Evolutionary conservation across 1,140 invertebrate species (phyloP).

Genomic region (Centruroides vittatus): DNA sequence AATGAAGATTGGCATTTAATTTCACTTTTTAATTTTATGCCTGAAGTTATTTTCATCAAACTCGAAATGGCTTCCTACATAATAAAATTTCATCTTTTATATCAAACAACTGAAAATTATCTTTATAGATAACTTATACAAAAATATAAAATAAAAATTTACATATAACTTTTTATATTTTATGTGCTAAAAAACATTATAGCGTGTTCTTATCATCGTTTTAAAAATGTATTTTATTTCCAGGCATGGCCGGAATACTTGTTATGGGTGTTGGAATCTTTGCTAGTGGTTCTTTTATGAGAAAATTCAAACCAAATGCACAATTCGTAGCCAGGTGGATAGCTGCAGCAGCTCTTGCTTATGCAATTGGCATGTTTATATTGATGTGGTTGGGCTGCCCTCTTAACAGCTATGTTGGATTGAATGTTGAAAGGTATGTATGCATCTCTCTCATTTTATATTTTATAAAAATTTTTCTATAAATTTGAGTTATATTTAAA

Average conservation of each 20-base stretch:
- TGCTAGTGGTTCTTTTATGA: slow-evolving; percentile 67
- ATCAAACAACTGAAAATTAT: too few relatives aligned
- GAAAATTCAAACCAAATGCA: slow-evolving; percentile 65
- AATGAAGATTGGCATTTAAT: too few relatives aligned
- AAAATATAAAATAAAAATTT: too few relatives aligned
- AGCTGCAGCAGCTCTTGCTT: slow-evolving; percentile 69
- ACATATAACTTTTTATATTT: too few relatives aligned
- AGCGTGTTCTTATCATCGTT: background rate
- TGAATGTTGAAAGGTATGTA: slow-evolving; percentile 29
- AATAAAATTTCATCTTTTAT: too few relatives aligned
- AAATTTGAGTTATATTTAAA: background rate
- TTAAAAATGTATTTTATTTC: slow-evolving; percentile 16
- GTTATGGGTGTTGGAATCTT: slow-evolving; percentile 84
- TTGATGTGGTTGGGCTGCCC: slow-evolving; percentile 80
- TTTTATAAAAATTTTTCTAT: background rate
- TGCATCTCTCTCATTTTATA: background rate
- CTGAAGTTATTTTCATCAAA: too few relatives aligned
- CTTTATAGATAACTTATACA: too few relatives aligned
- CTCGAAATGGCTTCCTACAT: too few relatives aligned
- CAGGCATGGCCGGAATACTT: slow-evolving; percentile 75
- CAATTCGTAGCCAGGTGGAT: slow-evolving; percentile 79
- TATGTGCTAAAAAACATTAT: too few relatives aligned
- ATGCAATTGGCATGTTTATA: slow-evolving; percentile 69
- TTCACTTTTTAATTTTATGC: too few relatives aligned
- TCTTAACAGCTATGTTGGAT: slow-evolving; percentile 61